A percentile compares a stretch with the other conserved stretches of the same genome.
phyloP scores from a whole-genome alignment of 2,797 vertebrate genomes.

The Nothura maculosa region DNA sequence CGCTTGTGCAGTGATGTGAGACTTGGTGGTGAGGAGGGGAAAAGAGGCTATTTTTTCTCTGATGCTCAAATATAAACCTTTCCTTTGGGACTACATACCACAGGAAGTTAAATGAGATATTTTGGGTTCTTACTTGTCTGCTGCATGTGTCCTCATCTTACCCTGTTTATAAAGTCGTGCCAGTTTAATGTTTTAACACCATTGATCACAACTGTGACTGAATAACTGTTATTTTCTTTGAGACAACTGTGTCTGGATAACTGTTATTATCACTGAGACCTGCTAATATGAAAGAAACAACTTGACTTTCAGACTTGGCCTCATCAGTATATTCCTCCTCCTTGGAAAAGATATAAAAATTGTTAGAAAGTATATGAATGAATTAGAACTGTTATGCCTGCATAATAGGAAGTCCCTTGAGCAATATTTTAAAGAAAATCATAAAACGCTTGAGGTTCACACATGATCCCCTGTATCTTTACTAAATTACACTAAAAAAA shows the following conservation, averaged over 20 bases:
- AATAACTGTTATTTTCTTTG: neutral
- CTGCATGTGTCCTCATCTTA: neutral
- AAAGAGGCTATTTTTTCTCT: neutral
- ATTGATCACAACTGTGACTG: accelerated
- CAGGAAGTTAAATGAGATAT: neutral
- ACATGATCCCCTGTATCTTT: neutral
- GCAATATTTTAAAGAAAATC: neutral
- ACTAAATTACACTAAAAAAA: neutral
- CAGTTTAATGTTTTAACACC: neutral
- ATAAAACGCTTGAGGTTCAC: neutral
- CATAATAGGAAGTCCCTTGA: neutral
- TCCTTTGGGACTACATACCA: neutral
- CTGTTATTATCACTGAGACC: neutral
- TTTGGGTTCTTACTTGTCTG: neutral
- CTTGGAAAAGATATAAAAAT: neutral
- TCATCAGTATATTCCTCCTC: neutral
- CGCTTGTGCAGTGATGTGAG: accelerated
- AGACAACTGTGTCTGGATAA: neutral
- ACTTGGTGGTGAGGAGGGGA: accelerated
- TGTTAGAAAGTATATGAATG: accelerated
- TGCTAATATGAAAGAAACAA: neutral
- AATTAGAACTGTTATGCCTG: neutral
- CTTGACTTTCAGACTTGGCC: neutral
- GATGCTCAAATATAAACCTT: neutral
- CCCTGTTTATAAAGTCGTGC: neutral